These are phyloP conservation scores for Ornithoptera alexandrae DNA, from an alignment of 2,888 invertebrate genomes.

Conservation along the genomic window DNA sequence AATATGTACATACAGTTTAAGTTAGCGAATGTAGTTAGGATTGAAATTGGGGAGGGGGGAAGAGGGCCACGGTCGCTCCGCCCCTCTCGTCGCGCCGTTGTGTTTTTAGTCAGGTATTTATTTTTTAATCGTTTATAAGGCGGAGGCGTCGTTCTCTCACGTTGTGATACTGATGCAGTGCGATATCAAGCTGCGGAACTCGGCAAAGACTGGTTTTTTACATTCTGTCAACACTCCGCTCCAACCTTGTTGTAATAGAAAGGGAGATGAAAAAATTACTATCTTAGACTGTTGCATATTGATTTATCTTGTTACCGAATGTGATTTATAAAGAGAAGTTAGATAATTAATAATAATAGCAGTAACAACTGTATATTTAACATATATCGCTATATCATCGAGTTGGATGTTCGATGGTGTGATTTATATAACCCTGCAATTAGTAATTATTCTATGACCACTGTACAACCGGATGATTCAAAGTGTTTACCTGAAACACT, in stretches of 20 bases:
- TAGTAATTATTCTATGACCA: conserved; percentile 33
- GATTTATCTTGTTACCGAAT: conserved; percentile 74
- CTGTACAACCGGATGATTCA: conserved; percentile 29
- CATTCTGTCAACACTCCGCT: conserved; percentile 27
- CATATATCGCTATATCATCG: conserved; percentile 59
- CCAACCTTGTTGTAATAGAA: conserved; percentile 20
- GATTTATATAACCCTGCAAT: conserved; percentile 35
- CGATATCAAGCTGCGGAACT: conserved; percentile 22
- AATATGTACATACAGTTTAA: conserved; percentile 55
- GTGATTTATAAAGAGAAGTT: conserved; percentile 73
- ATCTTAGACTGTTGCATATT: conserved; percentile 58
- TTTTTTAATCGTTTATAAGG: conserved; percentile 41
- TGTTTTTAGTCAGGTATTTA: conserved; percentile 56
- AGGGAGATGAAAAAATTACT: conserved; percentile 43
- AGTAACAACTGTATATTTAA: conserved; percentile 80
- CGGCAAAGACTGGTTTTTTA: conserved; percentile 28
- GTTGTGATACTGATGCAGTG: conserved; percentile 37
- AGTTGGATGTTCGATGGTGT: conserved; percentile 50
- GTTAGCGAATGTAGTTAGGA: conserved; percentile 50
- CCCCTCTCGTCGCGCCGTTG: conserved; percentile 27
- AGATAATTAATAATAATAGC: conserved; percentile 79
- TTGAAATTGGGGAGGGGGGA: conserved; percentile 33
- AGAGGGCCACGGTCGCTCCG: conserved; percentile 10
- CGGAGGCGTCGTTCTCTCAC: conserved; percentile 30
- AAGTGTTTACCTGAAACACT: conserved; percentile 30